phyloP scores from a whole-genome alignment of 1,140 invertebrate genomes.

The Tetragnatha versicolor region DNA sequence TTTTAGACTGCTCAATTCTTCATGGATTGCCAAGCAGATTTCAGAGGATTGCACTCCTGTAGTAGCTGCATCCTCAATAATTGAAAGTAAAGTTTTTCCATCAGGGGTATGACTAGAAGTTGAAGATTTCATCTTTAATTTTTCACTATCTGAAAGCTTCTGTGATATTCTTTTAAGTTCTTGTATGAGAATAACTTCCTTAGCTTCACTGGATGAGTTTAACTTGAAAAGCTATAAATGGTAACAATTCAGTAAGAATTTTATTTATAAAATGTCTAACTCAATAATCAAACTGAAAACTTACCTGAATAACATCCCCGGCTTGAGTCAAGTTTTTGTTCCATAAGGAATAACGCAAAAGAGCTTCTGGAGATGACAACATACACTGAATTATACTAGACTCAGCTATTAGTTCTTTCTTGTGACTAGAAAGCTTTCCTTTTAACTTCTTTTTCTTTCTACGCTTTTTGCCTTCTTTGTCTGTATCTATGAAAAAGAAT shows the following conservation, averaged over 20 bases:
- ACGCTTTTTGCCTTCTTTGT: conserved; percentile 35
- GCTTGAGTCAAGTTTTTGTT: conserved; percentile 47
- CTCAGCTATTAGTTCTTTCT: conserved; percentile 37
- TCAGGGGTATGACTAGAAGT: neutral
- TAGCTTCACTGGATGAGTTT: conserved; percentile 25
- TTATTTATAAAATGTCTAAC: neutral
- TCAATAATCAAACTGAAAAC: neutral
- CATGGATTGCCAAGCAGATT: conserved; percentile 7
- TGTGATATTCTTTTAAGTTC: conserved; percentile 31
- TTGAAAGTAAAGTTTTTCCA: conserved; percentile 14
- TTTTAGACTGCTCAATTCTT: conserved; percentile 30
- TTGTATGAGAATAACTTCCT: conserved; percentile 26
- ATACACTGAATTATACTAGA: conserved; percentile 52
- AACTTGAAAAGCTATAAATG: conserved; percentile 20
- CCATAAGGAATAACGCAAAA: conserved; percentile 50
- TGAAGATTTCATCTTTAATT: conserved; percentile 22
- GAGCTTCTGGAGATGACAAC: conserved; percentile 49
- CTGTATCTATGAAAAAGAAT: conserved; percentile 16
- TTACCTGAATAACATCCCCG: conserved; percentile 46
- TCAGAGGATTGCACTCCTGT: conserved; percentile 31
- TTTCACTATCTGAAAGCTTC: conserved; percentile 32
- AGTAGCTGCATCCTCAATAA: conserved; percentile 28
- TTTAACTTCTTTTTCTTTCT: conserved; percentile 32
- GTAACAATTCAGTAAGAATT: neutral
- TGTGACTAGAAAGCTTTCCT: conserved; percentile 3